These are phyloP conservation scores for Mormyrus hasselquistii DNA, from an alignment of 2,797 vertebrate genomes.

Conservation along the genomic window DNA sequence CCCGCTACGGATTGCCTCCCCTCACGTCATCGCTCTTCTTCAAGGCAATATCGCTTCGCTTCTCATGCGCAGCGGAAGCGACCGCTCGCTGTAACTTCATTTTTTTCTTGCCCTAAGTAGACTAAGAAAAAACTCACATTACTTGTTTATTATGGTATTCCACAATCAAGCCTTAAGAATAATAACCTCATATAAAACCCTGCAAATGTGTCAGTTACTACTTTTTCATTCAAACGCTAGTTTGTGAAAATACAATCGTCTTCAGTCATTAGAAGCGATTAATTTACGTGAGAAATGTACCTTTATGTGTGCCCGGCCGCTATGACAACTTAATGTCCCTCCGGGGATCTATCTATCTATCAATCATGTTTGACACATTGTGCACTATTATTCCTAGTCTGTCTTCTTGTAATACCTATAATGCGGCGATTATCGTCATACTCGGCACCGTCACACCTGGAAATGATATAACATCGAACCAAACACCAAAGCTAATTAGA, in stretches of 20 bases:
- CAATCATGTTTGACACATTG: background rate
- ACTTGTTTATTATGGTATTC: too few relatives aligned
- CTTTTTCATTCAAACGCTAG: background rate
- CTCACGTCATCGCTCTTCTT: background rate
- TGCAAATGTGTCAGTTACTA: background rate
- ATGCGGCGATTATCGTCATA: too few relatives aligned
- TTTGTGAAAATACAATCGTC: background rate
- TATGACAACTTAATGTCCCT: too few relatives aligned
- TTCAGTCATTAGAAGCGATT: background rate
- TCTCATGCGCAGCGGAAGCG: background rate
- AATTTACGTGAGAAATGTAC: background rate
- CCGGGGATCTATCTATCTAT: background rate
- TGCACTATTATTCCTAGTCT: too few relatives aligned
- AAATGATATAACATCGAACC: too few relatives aligned
- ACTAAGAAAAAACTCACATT: background rate
- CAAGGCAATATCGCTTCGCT: background rate
- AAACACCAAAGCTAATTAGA: background rate
- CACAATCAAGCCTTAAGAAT: too few relatives aligned
- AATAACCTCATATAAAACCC: background rate
- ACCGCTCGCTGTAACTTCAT: background rate
- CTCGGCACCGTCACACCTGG: too few relatives aligned
- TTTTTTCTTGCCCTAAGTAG: background rate
- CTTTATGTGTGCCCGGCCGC: background rate
- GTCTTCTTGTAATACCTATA: too few relatives aligned
- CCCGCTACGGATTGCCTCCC: background rate